Evolutionary conservation across 1,140 invertebrate species (phyloP), one percentile per base, ranked within the genome.

Genomic region (Aphaenogaster rudis): DNA sequence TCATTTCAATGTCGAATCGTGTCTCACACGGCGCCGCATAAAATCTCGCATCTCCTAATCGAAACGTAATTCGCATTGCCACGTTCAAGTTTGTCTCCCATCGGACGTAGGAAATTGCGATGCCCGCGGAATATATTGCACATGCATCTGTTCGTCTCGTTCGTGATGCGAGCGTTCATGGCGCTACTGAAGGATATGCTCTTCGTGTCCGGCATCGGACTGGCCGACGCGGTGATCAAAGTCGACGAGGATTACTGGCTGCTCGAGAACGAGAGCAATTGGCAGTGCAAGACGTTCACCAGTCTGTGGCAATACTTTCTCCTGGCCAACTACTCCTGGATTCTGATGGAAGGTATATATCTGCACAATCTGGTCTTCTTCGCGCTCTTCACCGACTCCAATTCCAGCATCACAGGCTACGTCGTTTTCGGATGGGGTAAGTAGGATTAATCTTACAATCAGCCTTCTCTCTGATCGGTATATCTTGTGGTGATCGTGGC

Each of bases 271-370:
- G 93, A 96, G 88, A 95, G 96, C 95, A 96, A 96, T 82, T 97
- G 97, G 97, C 95, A 96, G 48, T 98, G 98, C 94, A 98, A 98
- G 92, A 89, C 96, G 6, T 95, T 98, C 66, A 97, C 96, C 36
- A 96, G 96, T 50, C 87, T 97, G 15, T 97, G 96, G 95, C 96
- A 97, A 88, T 98, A 98, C 93, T 97, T 97, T 91, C 96, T 97
- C 48, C 94, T 98, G 74, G 97, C 97, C 2, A 98, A 98, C 94
- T 98, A 98, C 91, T 97, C 96, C 15, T 98, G 98, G 97, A 97
- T 98, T 90, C 95, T 98, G 28, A 98, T 98, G 96, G 98, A 98
- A 94, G 97, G 97, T 0, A 95, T 98, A 4, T 98, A 98, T 94
- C 95, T 98, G 8, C 97, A 98, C 93, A 98, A 97, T 94, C 95